These are phyloP conservation scores for Bufo bufo DNA, from an alignment of 2,113 vertebrate genomes.

Conservation along the genomic window DNA sequence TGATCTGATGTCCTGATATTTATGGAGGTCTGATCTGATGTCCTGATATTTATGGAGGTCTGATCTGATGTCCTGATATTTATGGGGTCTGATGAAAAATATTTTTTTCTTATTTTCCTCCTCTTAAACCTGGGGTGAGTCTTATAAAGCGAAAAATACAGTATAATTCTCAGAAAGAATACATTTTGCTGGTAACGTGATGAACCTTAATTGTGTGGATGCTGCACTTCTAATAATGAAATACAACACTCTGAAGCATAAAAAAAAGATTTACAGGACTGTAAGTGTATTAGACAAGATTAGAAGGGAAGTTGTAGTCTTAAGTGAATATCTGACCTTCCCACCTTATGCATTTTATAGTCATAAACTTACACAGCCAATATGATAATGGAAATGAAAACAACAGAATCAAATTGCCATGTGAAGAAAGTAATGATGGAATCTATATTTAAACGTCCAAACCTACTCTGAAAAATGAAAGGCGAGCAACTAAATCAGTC, in stretches of 20 bases:
- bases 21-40: no score
- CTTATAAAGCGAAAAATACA: no score
- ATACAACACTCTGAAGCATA: neutral
- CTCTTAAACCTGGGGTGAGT: no score
- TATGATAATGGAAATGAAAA: slow-evolving; percentile 22
- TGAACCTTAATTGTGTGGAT: neutral
- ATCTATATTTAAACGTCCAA: neutral
- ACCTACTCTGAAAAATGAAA: neutral
- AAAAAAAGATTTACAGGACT: slow-evolving; percentile 25
- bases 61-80: no score
- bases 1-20: no score
- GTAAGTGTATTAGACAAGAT: slow-evolving; percentile 14
- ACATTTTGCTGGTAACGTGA: no score
- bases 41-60: no score
- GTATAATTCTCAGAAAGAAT: no score
- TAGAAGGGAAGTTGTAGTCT: neutral
- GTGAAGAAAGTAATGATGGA: neutral
- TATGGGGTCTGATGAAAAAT: no score
- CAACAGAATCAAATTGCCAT: neutral
- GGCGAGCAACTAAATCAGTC: no score
- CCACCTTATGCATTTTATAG: slow-evolving; percentile 7
- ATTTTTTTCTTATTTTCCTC: no score
- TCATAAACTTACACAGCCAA: neutral
- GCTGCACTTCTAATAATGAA: slow-evolving; percentile 35
- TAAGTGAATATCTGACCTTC: slow-evolving; percentile 31